phyloP scores from a whole-genome alignment of 2,888 invertebrate species.

The Epirrhoe tristata region DNA sequence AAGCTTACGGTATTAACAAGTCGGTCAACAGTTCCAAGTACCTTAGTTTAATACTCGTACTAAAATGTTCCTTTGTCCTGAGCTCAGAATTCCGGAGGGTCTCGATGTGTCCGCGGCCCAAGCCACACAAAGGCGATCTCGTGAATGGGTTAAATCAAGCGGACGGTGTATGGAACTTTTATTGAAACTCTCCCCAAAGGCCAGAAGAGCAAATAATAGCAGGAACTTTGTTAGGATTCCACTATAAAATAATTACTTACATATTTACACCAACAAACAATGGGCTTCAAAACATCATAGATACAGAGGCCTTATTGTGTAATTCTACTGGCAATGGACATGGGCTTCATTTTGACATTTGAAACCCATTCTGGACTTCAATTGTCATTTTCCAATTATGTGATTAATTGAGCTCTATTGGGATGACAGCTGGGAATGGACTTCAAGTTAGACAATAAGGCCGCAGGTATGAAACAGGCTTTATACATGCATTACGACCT shows the following conservation, averaged over 20 bases:
- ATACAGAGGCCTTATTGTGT: too few relatives aligned
- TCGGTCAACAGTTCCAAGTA: not conserved
- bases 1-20: not conserved
- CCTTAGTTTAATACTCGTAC: constrained; percentile 7
- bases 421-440: too few relatives aligned
- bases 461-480: too few relatives aligned
- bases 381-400: too few relatives aligned
- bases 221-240: constrained; percentile 9
- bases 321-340: too few relatives aligned
- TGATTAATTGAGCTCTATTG: too few relatives aligned
- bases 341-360: too few relatives aligned
- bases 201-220: constrained; percentile 2
- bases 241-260: too few relatives aligned
- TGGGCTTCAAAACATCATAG: too few relatives aligned
- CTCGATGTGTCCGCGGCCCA: constrained; percentile 28
- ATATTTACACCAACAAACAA: not conserved
- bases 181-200: constrained; percentile 34
- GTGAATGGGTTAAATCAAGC: constrained; percentile 52
- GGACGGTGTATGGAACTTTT: constrained; percentile 43
- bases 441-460: too few relatives aligned
- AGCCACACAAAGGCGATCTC: constrained; percentile 45
- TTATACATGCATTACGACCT: too few relatives aligned
- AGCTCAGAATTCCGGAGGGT: constrained; percentile 37
- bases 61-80: constrained; percentile 30
- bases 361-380: too few relatives aligned